Base-by-base conservation (phyloP, 1,140 invertebrate species). In the Augochlora pura region DNA sequence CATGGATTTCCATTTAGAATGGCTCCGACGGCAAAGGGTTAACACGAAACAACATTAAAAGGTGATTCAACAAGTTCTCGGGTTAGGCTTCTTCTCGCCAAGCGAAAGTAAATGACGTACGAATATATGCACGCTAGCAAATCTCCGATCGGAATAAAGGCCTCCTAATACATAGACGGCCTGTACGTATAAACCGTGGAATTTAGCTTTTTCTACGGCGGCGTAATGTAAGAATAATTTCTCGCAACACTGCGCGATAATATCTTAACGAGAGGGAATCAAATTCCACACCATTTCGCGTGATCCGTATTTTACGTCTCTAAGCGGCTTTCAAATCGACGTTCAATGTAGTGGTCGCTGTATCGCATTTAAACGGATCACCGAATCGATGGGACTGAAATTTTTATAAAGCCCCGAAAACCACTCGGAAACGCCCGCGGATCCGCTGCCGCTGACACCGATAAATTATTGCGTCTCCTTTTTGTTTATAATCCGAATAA, bases 341-440 rank as follows among this genome's bases (percentile, higher is more conserved):
- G 66, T 49, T 70, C 63, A 54, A 23, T 38, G 42, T n/a, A 42
- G 49, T 38, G 67, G 71, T 81, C 59, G 63, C 62, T 72, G 62
- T 59, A 63, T 80, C 64, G 71, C 49, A 39, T 71, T 67, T 63
- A 70, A 72, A 77, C 65, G 69, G 32, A 62, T 70, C 68, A 42
- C 74, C 75, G 82, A 81, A 77, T 84, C 82, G 78, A 77, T 77
- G 25, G 78, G 6, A 60, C 54, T 84, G 82, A 64, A 84, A 85
- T 72, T 80, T 81, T 77, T 71, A 85, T 66, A 39, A 21, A 52
- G 60, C 63, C 49, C 59, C 54, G 68, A 71, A 71, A 81, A 71
- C 71, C 64, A n/a, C 60, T 25, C 39, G 46, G 38, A 57, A 46
- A 38, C 42, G 25, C 38, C 49, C 14, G 49, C 7, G 32, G 25